Base-by-base conservation (phyloP, 1,140 invertebrate species). In the Rhopalosiphum padi region DNA sequence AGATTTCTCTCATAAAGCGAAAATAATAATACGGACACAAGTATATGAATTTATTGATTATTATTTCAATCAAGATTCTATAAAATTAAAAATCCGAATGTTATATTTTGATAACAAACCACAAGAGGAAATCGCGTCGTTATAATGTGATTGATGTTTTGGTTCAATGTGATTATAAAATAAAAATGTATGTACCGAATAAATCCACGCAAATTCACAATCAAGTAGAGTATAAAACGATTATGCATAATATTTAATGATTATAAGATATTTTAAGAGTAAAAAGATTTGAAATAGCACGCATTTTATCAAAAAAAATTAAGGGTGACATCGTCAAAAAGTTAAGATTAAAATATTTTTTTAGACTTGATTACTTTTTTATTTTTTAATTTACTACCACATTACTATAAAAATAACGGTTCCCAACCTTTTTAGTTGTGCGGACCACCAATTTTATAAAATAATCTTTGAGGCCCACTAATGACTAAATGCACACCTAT, bases 131-230 rank as follows among this genome's bases (percentile, higher is more conserved):
- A 88, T 30, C n/a, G n/a, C 21, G 46, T 48, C 86, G 51, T 51
- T 88, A 88, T 88, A 51, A 51, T 88, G n/a, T 88, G 46, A 51
- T 88, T 51, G 46, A 88, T 88, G 86, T 88, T 88, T 46, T n/a
- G 21, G 23, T n/a, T 51, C 6, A 88, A 88, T 88, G 35, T 88
- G 18, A 51, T 51, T 51, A 51, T 51, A 35, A 51, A 48, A 88
- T 35, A 88, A 48, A 43, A 46, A 43, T 43, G 15, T 48, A 86
- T n/a, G 0, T 86, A n/a, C 25, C 23, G 25, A 43, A 46, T 30
- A 86, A 86, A 86, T 18, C 5, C 37, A 43, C 25, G 11, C 25
- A 46, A 4, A 46, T 43, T 18, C 25, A 23, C 8, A 86, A 48
- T 46, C 30, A 86, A 48, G 9, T 86, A 15, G 23, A 46, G 11